Evolutionary conservation across 2,797 vertebrate species (phyloP), one percentile per base, ranked within the genome.

Genomic region (Lutjanus campechanus): DNA sequence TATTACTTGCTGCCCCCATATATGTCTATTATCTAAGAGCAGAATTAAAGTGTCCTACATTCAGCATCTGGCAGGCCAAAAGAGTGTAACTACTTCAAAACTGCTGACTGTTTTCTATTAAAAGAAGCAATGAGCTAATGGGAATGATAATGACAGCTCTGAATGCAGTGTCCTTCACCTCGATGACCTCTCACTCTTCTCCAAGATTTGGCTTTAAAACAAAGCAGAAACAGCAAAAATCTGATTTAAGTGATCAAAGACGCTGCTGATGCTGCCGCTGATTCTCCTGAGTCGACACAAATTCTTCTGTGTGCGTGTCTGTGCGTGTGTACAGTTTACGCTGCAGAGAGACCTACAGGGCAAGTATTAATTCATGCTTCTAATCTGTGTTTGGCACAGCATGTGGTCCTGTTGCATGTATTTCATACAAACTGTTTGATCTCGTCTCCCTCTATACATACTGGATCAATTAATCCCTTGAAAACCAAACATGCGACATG

Each of bases 151-250:
- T 20, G 51, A 61, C 4, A 19, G 49, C 36, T 70, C n/a, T 69
- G 71, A 76, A 59, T 20, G 46, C 71, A 61, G 58, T 47, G 76
- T 69, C 86, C 85, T 85, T 88, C 72, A 73, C 75, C 79, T 81
- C 6, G 43, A 7, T 17, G 0, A 71, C 58, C 25, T 71, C 25
- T 53, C 47, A 20, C 44, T 79, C 22, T 36, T 73, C 11, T 66
- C 44, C 59, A 51, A 25, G n/a, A 75, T 64, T 82, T 77, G 68
- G 70, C 75, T 69, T 82, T 76, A 73, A 62, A 87, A 77, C 63
- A 58, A 40, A 77, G 43, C 71, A 79, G 78, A 87, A 81, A 75
- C 81, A 89, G 84, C 67, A 84, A 66, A 89, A 90, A 85, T 59
- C 43, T 17, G 22, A 59, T 76, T 65, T 63, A 43, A 75, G 59